These are phyloP conservation scores for Ranitomeya variabilis DNA, from an alignment of 2,113 vertebrate species.

Conservation along the genomic window DNA sequence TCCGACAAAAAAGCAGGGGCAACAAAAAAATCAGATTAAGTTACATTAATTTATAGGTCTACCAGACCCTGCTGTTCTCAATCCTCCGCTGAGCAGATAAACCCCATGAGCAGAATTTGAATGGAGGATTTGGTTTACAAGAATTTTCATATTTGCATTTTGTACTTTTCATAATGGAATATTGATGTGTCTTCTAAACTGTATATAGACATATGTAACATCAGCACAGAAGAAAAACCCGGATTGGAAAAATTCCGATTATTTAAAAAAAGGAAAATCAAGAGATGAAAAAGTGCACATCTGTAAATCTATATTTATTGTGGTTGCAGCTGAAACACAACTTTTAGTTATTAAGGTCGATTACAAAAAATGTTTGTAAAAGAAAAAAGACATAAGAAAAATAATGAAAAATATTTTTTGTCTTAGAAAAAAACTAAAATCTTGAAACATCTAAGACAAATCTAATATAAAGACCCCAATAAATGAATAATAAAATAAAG, in stretches of 20 bases:
- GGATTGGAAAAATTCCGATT: neutral
- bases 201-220: neutral
- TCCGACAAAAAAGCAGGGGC: neutral
- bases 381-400: neutral
- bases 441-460: neutral
- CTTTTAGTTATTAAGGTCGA: neutral
- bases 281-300: neutral
- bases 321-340: neutral
- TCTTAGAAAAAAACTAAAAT: neutral
- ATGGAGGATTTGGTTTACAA: conserved; percentile 5
- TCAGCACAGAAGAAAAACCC: neutral
- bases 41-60: neutral
- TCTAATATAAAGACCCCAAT: too few species aligned
- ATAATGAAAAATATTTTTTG: too few species aligned
- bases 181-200: neutral
- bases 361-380: neutral
- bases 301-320: neutral
- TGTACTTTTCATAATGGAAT: neutral
- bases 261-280: neutral
- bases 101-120: neutral
- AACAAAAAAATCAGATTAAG: neutral
- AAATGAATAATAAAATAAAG: neutral
- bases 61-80: neutral
- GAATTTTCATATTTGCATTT: neutral
- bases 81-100: neutral